Evolutionary conservation across 1,140 invertebrate genomes (phyloP).

Genomic region (Magallana gigas): DNA sequence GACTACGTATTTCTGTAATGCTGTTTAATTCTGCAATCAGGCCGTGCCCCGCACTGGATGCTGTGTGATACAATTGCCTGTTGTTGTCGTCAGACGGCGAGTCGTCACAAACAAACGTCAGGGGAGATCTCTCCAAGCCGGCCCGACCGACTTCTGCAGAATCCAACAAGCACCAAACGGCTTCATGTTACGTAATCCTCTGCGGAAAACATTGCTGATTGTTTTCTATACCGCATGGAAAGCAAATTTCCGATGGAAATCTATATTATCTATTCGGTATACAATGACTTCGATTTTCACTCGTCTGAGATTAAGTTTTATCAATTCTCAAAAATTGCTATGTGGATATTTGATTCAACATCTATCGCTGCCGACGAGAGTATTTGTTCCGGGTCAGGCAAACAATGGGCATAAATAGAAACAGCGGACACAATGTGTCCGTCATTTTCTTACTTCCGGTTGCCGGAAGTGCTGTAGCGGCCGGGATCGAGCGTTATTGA

Average conservation of each 20-base stretch:
- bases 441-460: slow-evolving; percentile 27
- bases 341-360: not conserved
- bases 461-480: slow-evolving; percentile 22
- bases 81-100: no score
- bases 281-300: slow-evolving; percentile 17
- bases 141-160: no score
- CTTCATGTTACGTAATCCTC: no score
- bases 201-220: not conserved
- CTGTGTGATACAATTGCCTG: no score
- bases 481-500: slow-evolving; percentile 24
- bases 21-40: no score
- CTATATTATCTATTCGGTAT: slow-evolving; percentile 20
- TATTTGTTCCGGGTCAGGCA: slow-evolving; percentile 24
- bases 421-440: slow-evolving; percentile 23
- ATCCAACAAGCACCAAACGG: no score
- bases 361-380: slow-evolving; percentile 5
- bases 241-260: not conserved
- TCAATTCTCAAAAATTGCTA: not conserved
- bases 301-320: not conserved
- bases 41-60: no score
- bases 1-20: no score
- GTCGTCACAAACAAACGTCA: no score
- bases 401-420: slow-evolving; percentile 32
- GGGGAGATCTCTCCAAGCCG: no score
- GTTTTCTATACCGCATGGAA: not conserved